Percentiles rank a stretch among this genome's conserved stretches.
phyloP scores from a whole-genome alignment of 2,888 invertebrate species.

The Aphidius colemani region DNA sequence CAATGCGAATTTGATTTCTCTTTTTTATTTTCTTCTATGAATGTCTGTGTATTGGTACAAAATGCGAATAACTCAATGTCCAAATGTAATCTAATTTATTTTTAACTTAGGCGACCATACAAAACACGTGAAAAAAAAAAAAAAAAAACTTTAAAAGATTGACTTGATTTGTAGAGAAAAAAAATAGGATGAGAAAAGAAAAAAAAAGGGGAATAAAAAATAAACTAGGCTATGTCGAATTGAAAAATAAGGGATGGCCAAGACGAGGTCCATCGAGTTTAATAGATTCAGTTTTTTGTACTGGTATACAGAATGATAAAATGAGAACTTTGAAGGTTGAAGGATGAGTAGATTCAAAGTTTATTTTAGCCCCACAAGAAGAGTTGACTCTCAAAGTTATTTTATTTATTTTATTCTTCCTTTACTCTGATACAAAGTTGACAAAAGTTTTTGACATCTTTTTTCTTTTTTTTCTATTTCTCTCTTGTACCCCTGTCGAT shows the following conservation, averaged over 20 bases:
- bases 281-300: conserved; percentile 43
- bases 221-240: conserved; percentile 1
- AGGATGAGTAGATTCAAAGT: conserved; percentile 13
- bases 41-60: conserved; percentile 5
- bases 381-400: conserved; percentile 30
- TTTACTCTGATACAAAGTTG: conserved; percentile 16
- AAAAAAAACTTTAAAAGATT: conserved; percentile 52
- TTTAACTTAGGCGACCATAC: conserved; percentile 46
- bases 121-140: conserved; percentile 17
- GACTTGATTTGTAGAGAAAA: conserved; percentile 39
- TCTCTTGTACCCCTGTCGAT: too few relatives aligned
- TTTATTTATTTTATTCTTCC: conserved; percentile 20
- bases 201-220: not conserved
- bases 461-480: not conserved
- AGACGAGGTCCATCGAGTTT: conserved; percentile 38
- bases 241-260: not conserved
- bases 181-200: conserved; percentile 14
- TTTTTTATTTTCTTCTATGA: not conserved
- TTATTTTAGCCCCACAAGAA: conserved; percentile 19
- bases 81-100: conserved; percentile 54
- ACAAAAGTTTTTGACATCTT: not conserved
- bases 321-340: conserved; percentile 14
- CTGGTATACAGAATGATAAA: conserved; percentile 14
- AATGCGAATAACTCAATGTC: conserved; percentile 37
- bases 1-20: too few relatives aligned